Evolutionary conservation across 1,140 invertebrate genomes (phyloP), one percentile per base, ranked within the genome.

Genomic region (Drosophila equinoxialis): DNA sequence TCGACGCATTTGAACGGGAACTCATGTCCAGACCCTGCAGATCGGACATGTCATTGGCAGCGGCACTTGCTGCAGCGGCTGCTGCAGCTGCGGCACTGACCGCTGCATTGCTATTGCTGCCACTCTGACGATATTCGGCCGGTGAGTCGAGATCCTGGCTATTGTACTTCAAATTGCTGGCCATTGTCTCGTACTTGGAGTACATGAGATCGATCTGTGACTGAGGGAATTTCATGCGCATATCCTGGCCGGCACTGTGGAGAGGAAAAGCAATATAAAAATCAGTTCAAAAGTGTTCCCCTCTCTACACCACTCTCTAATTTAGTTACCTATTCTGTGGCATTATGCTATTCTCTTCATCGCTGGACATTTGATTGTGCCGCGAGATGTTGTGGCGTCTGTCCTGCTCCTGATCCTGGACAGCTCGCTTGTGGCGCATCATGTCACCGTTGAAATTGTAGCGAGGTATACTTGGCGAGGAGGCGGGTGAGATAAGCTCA

Each of bases 121-220:
- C 71, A 41, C 74, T 81, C 45, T 80, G 84, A 2, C 91, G 81
- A 58, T 91, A 92, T 57, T 92, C 91, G 35, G 78, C 75, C 7
- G 90, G 83, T 4, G 90, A 91, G 60, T 92, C 91, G 17, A 92
- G 61, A 2, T 92, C 90, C 65, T 92, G 91, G 71, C 79, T 92
- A 14, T 92, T 91, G 74, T 90, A 91, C 76, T 92, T 92, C 65
- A 81, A 57, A 51, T 85, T 89, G 58, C 82, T 87, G 67, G 89
- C 83, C 83, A 92, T 84, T 74, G 81, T 91, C 68, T 92, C 90
- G 74, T 92, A 91, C 74, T 92, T 92, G 42, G 91, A 91, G 75
- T 92, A 92, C 86, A 92, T 91, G 11, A 92, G 77, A 68, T 92
- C 91, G 77, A 92, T 91, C 78, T 92, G 91, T 2, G 91, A 90